Evolutionary conservation across 2,113 vertebrate species (phyloP), one percentile per base, ranked within the genome.

Genomic region (Neopipo cinnamomea): DNA sequence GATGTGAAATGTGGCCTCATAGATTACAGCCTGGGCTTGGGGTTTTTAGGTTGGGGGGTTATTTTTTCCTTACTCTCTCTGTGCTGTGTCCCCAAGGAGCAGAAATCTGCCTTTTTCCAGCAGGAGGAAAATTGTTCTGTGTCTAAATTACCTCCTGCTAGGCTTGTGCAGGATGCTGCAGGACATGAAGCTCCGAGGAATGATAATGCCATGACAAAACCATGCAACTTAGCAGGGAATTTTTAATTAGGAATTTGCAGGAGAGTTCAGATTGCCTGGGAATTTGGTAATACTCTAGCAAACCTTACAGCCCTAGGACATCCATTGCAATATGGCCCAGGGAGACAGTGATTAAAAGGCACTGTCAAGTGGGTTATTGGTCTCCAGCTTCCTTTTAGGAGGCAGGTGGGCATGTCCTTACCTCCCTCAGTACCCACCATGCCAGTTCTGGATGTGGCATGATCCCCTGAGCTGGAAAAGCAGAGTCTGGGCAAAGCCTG

Each of bases 41-140:
- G 84, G 56, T 86, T 89, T 95, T 92, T 87, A 56, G 46, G 66
- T 62, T 62, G 42, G 22, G 22, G 3, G 42, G 67, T 22, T 53
- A 71, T 62, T 67, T 67, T 61, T 84, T 41, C 67, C 63, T 78
- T 14, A 10, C 47, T 93, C 66, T 85, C 79, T 82, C 80, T n/a
- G 33, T 39, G 74, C 87, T 37, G 28, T 81, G 89, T 96, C 97
- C 88, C 96, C 0, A 6, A 87, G 94, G 97, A 97, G 85, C 83
- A 89, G 73, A 95, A 97, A 91, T 92, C 91, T 95, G 88, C 95
- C 94, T 96, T 70, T 68, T 71, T 97, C 84, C 90, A 92, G 86
- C 85, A 90, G 87, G 91, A 95, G 75, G 91, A 95, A 92, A 96
- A 95, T 95, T 79, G 91, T 72, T 87, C 67, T 74, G 89, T 80